Conservation (phyloP, 2,797 vertebrate genomes). For the Coendou prehensilis region DNA sequence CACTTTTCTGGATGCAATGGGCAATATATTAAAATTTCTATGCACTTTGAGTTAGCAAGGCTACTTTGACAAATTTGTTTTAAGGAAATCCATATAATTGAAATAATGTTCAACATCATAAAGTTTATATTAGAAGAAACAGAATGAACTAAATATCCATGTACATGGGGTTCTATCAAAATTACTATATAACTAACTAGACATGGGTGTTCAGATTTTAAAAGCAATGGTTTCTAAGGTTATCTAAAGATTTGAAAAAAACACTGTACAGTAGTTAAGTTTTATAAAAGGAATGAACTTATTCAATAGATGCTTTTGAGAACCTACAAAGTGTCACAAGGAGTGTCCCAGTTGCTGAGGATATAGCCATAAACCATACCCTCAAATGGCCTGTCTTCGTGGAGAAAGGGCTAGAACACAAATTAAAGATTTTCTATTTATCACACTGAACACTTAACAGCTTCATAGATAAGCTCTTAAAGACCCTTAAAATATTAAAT, state of each 20-base stretch:
- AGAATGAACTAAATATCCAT: slow-evolving; percentile 10
- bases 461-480: not conserved
- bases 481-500: not conserved
- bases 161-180: not conserved
- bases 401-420: not conserved
- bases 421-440: not conserved
- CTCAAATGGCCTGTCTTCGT: not conserved
- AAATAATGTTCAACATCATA: not conserved
- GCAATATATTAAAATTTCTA: not conserved
- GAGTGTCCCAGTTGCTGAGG: not conserved
- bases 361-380: not conserved
- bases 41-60: not conserved
- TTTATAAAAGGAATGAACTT: not conserved
- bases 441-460: not conserved
- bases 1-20: not conserved
- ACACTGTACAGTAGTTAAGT: not conserved
- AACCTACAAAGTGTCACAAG: not conserved
- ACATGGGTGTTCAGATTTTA: not conserved
- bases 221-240: not conserved
- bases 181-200: not conserved
- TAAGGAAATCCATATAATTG: not conserved
- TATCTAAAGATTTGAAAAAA: not conserved
- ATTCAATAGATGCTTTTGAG: not conserved
- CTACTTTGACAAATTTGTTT: not conserved
- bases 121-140: not conserved